These are phyloP conservation scores for Lytechinus pictus DNA, from an alignment of 35 echinoderm and acorn worm species.

Conservation along the genomic window DNA sequence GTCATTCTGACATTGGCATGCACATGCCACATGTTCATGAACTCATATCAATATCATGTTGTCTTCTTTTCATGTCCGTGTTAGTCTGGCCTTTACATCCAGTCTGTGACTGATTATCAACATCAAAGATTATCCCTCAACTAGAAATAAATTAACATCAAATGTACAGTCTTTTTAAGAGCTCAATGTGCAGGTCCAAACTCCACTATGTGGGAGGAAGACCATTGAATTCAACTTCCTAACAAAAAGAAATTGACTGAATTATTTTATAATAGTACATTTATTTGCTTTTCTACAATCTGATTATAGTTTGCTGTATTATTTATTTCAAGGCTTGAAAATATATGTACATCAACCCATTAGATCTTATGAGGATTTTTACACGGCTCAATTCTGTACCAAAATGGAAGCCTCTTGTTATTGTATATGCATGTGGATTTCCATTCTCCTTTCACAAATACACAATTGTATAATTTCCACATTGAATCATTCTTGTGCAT, in stretches of 20 bases:
- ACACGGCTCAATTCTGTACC: not conserved
- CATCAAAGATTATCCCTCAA: not conserved
- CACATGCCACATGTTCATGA: not conserved
- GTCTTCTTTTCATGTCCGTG: not conserved
- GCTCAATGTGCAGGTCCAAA: not conserved
- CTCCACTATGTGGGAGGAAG: not conserved
- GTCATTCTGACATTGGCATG: not conserved
- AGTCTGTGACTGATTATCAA: not conserved
- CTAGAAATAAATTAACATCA: not conserved
- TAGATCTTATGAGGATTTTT: not conserved
- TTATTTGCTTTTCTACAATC: not conserved
- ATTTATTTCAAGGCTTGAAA: not conserved
- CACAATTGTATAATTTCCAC: not conserved
- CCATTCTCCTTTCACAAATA: not conserved
- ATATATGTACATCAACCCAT: not conserved
- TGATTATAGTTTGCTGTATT: not conserved
- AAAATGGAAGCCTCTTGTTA: not conserved
- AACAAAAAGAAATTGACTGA: not conserved
- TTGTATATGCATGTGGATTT: not conserved
- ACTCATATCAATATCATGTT: not conserved
- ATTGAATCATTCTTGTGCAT: not conserved
- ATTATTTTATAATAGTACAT: too few relatives aligned
- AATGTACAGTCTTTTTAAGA: not conserved
- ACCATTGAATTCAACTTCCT: not conserved
- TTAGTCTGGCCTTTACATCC: not conserved